phyloP scores from a whole-genome alignment of 2,113 vertebrate genomes.

The Acrocephalus arundinaceus region DNA sequence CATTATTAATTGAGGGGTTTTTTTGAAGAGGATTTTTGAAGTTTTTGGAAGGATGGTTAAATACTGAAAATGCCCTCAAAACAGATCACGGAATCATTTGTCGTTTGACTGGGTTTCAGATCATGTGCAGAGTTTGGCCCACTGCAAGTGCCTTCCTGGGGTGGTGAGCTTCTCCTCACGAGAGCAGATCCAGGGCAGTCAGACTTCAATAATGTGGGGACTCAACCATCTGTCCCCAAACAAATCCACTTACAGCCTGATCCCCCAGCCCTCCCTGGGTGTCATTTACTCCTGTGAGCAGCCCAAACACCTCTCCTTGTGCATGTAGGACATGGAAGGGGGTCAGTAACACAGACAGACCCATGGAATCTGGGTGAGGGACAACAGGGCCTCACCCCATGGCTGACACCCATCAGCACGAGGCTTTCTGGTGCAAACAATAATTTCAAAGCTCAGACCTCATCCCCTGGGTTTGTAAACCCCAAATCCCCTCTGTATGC shows the following conservation, averaged over 20 bases:
- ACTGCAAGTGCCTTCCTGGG: neutral
- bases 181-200: slow-evolving; percentile 34
- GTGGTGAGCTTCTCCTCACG: neutral
- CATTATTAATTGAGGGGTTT: neutral
- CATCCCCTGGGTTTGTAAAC: neutral
- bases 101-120: neutral
- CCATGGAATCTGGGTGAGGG: neutral
- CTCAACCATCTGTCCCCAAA: slow-evolving; percentile 51
- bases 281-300: neutral
- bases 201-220: slow-evolving; percentile 59
- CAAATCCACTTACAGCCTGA: neutral
- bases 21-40: neutral
- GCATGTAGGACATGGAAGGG: rapidly evolving
- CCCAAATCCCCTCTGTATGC: neutral
- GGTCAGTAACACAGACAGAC: rapidly evolving
- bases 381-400: rapidly evolving
- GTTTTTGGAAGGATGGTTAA: neutral
- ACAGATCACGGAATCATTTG: neutral
- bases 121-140: neutral
- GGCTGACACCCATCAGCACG: rapidly evolving
- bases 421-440: neutral
- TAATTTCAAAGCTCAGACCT: neutral
- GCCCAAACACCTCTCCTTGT: neutral
- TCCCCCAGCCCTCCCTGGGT: neutral
- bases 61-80: neutral